These are phyloP conservation scores for Bombyx mandarina DNA, from an alignment of 1,140 invertebrate species.

Conservation along the genomic window DNA sequence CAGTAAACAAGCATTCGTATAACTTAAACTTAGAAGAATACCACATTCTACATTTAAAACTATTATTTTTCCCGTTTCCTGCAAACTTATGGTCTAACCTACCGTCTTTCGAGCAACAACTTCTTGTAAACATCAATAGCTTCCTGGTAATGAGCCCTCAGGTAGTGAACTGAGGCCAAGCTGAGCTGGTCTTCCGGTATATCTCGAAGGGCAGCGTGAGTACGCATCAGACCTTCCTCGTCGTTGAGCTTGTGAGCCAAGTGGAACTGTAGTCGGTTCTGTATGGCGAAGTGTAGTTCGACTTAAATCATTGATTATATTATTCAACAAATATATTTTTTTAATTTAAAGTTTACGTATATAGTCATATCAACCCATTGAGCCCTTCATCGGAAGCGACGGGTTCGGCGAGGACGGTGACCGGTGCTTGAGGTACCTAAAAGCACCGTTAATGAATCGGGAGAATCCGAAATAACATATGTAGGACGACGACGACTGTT, in stretches of 20 bases:
- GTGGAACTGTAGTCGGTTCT: conserved; percentile 90
- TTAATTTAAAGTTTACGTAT: not conserved
- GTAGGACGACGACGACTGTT: too few relatives aligned
- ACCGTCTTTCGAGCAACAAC: conserved; percentile 86
- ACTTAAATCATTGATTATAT: not conserved
- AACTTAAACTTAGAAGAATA: not conserved
- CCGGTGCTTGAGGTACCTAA: too few relatives aligned
- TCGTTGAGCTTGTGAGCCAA: conserved; percentile 94
- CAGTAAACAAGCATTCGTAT: too few relatives aligned
- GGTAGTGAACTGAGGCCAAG: conserved; percentile 96
- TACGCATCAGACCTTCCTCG: conserved; percentile 85
- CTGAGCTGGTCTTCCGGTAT: conserved; percentile 95
- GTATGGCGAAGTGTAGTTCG: conserved; percentile 3
- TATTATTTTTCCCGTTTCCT: too few relatives aligned
- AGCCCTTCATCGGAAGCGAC: too few relatives aligned
- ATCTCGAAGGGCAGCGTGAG: conserved; percentile 88
- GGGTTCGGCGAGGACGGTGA: too few relatives aligned
- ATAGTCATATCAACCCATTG: not conserved
- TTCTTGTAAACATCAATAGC: conserved; percentile 99
- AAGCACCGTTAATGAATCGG: too few relatives aligned
- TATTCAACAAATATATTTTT: conserved; percentile 5
- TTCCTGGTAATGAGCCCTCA: conserved; percentile 97
- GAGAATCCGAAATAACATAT: too few relatives aligned
- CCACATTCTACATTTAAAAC: conserved; percentile 4
- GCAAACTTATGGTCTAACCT: too few relatives aligned